phyloP scores from a whole-genome alignment of 2,113 vertebrate genomes.

The Proteles cristata region DNA sequence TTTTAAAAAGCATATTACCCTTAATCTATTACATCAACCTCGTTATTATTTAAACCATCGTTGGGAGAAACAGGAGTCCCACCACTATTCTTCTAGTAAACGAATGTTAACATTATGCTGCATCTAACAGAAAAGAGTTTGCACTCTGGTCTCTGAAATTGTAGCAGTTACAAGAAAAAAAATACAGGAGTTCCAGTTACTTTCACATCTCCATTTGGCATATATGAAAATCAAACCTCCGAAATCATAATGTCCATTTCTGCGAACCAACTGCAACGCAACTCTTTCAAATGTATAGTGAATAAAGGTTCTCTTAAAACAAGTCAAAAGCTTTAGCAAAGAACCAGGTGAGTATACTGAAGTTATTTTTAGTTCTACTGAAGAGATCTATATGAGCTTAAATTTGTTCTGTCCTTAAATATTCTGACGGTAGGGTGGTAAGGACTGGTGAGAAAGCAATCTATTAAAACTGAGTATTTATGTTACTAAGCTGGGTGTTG shows the following conservation, averaged over 20 bases:
- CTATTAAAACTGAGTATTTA: not conserved
- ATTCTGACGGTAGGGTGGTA: not conserved
- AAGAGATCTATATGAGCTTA: not conserved
- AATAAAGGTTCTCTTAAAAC: not conserved
- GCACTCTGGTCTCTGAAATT: not conserved
- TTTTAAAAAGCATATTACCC: not conserved
- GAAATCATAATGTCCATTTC: not conserved
- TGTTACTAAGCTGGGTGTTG: not conserved
- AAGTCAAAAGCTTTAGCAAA: not conserved
- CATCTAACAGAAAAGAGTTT: not conserved
- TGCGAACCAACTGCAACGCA: not conserved
- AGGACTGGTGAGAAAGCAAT: not conserved
- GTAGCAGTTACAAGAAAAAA: not conserved
- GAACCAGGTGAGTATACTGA: not conserved
- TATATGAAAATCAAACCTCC: not conserved
- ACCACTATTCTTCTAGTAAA: not conserved
- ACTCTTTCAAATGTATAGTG: not conserved
- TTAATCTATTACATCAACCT: not conserved
- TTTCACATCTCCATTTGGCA: not conserved
- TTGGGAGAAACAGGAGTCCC: not conserved
- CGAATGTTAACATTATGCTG: not conserved
- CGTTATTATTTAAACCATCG: slow-evolving; percentile 10
- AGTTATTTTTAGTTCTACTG: not conserved
- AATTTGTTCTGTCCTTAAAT: not conserved
- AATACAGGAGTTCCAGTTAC: not conserved